Conservation (phyloP, 2,888 invertebrate species). For the Trisateles emortualis region DNA sequence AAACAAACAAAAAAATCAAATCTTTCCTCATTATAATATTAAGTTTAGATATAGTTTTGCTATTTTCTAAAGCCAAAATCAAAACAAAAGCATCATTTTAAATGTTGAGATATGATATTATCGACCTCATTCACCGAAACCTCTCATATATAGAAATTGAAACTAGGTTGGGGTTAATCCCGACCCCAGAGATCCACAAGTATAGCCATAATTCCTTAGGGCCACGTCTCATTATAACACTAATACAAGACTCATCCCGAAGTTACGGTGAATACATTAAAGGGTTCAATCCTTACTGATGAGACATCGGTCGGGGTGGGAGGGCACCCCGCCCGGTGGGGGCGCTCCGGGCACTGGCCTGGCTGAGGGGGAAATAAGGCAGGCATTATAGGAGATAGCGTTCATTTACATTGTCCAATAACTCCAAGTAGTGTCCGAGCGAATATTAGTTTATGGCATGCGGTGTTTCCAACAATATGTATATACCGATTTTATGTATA, state of each 20-base stretch:
- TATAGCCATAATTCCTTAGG: conserved; percentile 85
- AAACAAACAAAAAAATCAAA: no score
- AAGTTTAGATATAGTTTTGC: not conserved
- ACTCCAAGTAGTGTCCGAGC: conserved; percentile 86
- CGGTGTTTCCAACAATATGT: conserved; percentile 59
- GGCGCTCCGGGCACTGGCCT: conserved; percentile 76
- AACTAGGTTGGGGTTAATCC: conserved; percentile 83
- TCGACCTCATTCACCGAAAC: conserved; percentile 65
- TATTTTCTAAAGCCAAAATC: conserved; percentile 21
- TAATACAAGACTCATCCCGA: conserved; percentile 87
- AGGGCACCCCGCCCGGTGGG: conserved; percentile 67
- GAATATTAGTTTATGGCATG: conserved; percentile 85
- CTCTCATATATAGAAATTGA: conserved; percentile 80
- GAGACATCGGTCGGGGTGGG: conserved; percentile 82
- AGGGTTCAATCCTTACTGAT: conserved; percentile 87
- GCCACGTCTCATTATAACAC: conserved; percentile 87
- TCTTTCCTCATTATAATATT: no score
- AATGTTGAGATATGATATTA: conserved; percentile 60
- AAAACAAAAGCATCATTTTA: conserved; percentile 44
- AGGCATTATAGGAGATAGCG: conserved; percentile 87
- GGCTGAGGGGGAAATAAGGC: conserved; percentile 79
- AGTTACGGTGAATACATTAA: conserved; percentile 87
- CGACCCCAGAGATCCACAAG: conserved; percentile 76
- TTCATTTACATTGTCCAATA: conserved; percentile 88
- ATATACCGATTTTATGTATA: conserved; percentile 47